These are phyloP conservation scores for Macaca mulatta DNA, from an alignment of 2,113 vertebrate species.

Conservation along the genomic window DNA sequence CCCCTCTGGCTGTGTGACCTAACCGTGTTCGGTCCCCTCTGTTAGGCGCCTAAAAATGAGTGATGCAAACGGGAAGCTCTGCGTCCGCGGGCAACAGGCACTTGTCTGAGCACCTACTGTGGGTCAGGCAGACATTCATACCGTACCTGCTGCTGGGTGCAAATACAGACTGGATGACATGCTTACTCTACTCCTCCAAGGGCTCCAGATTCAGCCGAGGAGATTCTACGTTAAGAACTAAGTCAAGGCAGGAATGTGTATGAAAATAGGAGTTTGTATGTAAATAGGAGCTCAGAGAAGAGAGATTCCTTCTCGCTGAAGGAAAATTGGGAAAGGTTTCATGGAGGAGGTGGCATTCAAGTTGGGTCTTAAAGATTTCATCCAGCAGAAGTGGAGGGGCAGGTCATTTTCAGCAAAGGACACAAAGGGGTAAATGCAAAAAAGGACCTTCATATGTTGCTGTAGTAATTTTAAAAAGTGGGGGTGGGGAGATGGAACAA, in stretches of 20 bases:
- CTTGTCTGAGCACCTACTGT: background rate
- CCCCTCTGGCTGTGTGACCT: background rate
- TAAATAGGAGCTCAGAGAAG: background rate
- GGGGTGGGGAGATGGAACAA: background rate
- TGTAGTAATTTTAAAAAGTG: background rate
- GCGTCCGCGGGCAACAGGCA: background rate
- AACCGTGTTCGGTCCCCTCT: background rate
- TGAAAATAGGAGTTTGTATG: background rate
- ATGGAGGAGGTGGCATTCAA: background rate
- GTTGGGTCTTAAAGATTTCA: background rate
- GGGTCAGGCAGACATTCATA: background rate
- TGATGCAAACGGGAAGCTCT: background rate
- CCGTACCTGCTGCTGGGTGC: background rate
- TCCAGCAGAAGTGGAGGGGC: background rate
- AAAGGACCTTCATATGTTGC: background rate
- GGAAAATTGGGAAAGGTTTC: background rate
- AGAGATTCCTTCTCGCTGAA: background rate
- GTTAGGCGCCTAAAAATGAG: background rate
- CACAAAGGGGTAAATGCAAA: background rate
- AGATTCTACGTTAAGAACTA: background rate
- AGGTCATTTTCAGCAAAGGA: slow-evolving; percentile 1
- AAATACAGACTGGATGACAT: background rate
- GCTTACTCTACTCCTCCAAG: background rate
- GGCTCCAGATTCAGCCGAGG: background rate
- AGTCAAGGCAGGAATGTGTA: background rate